These are phyloP conservation scores for Rhinella marina DNA, from an alignment of 2,797 vertebrate species.

Conservation along the genomic window DNA sequence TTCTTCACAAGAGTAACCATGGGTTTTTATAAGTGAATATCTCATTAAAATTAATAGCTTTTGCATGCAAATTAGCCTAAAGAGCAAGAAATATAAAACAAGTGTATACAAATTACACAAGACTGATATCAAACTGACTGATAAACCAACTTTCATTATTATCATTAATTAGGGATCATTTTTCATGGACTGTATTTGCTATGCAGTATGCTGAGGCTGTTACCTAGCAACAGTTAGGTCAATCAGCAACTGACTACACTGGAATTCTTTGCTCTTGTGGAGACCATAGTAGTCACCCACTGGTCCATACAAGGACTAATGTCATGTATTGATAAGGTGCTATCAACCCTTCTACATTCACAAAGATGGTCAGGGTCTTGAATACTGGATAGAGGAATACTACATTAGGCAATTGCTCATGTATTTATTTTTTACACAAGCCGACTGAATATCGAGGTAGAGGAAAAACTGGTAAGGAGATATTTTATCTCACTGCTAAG, in stretches of 20 bases:
- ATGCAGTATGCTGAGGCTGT: background rate
- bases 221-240: background rate
- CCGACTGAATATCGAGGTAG: background rate
- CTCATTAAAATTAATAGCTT: background rate
- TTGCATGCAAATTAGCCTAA: background rate
- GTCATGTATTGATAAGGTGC: background rate
- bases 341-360: background rate
- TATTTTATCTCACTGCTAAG: background rate
- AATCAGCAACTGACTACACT: background rate
- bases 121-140: background rate
- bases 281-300: background rate
- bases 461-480: background rate
- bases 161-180: background rate
- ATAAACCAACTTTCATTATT: background rate
- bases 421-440: background rate
- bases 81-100: background rate
- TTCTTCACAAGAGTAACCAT: background rate
- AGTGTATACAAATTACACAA: background rate
- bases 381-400: background rate
- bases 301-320: background rate
- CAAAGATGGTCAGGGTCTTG: background rate
- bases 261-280: background rate
- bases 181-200: background rate
- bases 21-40: background rate
- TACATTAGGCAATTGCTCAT: background rate